phyloP scores from a whole-genome alignment of 2,888 invertebrate species.

The Acronicta psi region DNA sequence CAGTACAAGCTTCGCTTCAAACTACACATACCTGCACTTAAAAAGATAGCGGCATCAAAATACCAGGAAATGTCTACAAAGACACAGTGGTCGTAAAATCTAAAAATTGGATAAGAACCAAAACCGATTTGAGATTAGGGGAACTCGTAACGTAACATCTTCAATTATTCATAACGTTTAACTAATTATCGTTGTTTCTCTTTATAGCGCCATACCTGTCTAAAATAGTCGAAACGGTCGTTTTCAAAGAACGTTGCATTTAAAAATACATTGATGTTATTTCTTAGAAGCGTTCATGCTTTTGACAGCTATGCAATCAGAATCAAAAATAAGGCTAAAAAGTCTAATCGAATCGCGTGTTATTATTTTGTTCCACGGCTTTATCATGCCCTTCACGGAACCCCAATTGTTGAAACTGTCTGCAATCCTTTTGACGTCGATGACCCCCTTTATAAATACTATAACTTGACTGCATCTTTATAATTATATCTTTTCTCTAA shows the following conservation, averaged over 20 bases:
- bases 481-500: background rate
- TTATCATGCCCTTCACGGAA: conserved; percentile 33
- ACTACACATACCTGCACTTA: conserved; percentile 1
- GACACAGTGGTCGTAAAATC: conserved; percentile 41
- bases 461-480: too few species aligned
- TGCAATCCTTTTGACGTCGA: conserved; percentile 31
- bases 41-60: conserved; percentile 15
- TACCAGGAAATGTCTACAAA: conserved; percentile 40
- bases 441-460: conserved; percentile 25
- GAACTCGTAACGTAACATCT: conserved; percentile 48
- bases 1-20: too few species aligned
- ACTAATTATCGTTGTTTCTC: conserved; percentile 30
- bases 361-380: conserved; percentile 18
- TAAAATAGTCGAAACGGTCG: conserved; percentile 20
- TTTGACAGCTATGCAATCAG: conserved; percentile 14
- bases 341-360: conserved; percentile 4
- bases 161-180: conserved; percentile 42
- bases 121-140: conserved; percentile 38
- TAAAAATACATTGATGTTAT: conserved; percentile 28
- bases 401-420: conserved; percentile 36
- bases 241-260: conserved; percentile 32
- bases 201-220: conserved; percentile 20
- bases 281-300: conserved; percentile 36
- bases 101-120: conserved; percentile 53
- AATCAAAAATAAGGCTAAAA: conserved; percentile 20